phyloP scores from a whole-genome alignment of 2,113 vertebrate species.

The Loxodonta africana region DNA sequence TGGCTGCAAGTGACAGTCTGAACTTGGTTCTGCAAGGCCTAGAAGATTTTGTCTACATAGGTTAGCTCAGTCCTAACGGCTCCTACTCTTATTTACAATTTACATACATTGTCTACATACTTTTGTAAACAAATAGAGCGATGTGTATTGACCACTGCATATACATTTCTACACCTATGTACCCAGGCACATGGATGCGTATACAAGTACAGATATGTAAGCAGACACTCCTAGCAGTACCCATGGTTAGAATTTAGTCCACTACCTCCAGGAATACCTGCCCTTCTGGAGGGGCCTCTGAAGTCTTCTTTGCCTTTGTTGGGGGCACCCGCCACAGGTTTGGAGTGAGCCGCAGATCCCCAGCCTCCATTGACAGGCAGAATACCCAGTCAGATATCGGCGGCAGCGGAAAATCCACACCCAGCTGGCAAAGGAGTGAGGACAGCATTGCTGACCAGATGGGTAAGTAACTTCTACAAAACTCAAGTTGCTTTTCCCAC shows the following conservation, averaged over 20 bases:
- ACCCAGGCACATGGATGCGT: background rate
- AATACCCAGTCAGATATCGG: constrained; percentile 89
- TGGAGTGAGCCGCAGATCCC: constrained; percentile 94
- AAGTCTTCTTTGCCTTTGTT: constrained; percentile 78
- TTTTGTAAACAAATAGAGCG: background rate
- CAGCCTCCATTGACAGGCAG: constrained; percentile 92
- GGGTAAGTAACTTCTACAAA: constrained; percentile 84
- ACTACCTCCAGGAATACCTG: background rate
- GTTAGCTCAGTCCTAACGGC: background rate
- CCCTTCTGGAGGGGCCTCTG: background rate
- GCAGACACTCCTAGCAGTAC: background rate
- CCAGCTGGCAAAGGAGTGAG: constrained; percentile 93
- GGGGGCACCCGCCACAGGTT: constrained; percentile 89
- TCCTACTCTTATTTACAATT: background rate
- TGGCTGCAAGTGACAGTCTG: background rate
- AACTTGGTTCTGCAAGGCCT: background rate
- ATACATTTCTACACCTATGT: background rate
- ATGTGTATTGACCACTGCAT: rapidly evolving
- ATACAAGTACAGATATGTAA: background rate
- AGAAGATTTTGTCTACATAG: background rate
- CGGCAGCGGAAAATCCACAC: constrained; percentile 92
- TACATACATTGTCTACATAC: background rate
- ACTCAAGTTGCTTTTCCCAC: constrained; percentile 45
- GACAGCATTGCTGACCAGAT: constrained; percentile 91
- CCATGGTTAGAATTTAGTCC: background rate